Conservation (phyloP, 53 echinoderm and acorn worm genomes). For the Paelopatides confundens region DNA sequence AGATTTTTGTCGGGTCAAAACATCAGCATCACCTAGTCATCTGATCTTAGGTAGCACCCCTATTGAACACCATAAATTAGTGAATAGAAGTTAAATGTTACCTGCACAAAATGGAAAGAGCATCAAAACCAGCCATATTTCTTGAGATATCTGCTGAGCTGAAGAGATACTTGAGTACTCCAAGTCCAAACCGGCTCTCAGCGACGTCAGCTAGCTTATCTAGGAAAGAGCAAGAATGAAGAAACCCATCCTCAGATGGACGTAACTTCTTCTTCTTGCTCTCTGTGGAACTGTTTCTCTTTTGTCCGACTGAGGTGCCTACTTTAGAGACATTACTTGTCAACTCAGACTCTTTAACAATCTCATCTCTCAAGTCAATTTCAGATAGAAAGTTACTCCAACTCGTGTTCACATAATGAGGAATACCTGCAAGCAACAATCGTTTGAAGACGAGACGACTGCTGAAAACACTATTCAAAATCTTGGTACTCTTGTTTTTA, state of each 20-base stretch:
- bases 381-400: not conserved
- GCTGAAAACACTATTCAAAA: conserved; percentile 61
- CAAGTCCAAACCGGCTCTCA: conserved; percentile 48
- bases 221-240: not conserved
- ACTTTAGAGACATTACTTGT: not conserved
- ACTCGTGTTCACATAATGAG: not conserved
- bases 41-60: no score
- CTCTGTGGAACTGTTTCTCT: no score
- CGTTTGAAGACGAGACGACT: conserved; percentile 75
- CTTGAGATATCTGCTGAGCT: not conserved
- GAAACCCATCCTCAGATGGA: not conserved
- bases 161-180: not conserved
- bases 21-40: no score
- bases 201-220: conserved; percentile 6
- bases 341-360: not conserved
- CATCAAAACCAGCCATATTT: conserved; percentile 36
- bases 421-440: conserved; percentile 42
- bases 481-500: conserved; percentile 44
- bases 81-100: no score
- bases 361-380: not conserved
- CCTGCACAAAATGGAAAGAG: conserved; percentile 40
- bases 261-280: not conserved
- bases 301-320: not conserved
- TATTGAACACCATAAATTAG: no score
- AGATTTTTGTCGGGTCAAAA: no score